Conservation (phyloP, 1,140 invertebrate species). For the Heliconius melpomene region DNA sequence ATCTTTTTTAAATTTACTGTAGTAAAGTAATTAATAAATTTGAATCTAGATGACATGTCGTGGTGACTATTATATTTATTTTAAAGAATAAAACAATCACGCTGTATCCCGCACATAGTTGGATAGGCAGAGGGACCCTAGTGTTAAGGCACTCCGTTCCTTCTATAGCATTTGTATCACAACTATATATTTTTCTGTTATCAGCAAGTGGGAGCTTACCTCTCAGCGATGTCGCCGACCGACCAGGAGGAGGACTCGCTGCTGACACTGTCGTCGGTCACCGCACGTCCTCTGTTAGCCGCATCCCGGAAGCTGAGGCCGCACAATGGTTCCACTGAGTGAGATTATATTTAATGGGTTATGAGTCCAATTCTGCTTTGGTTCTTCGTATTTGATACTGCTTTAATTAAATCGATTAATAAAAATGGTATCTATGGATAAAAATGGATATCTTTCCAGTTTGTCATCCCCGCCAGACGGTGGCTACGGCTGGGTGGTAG, state of each 20-base stretch:
- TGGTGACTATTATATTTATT: too few species aligned
- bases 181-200: too few species aligned
- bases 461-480: conserved; percentile 82
- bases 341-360: conserved; percentile 35
- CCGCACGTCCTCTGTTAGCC: conserved; percentile 85
- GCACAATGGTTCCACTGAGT: conserved; percentile 73
- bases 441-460: conserved; percentile 35
- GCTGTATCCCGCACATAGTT: background rate
- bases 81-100: too few species aligned
- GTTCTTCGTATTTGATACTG: too few species aligned
- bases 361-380: too few species aligned
- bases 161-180: too few species aligned
- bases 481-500: conserved; percentile 96
- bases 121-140: background rate
- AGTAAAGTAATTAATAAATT: too few species aligned
- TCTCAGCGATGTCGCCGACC: conserved; percentile 79
- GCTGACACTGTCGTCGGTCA: conserved; percentile 86
- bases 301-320: conserved; percentile 86
- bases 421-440: too few species aligned
- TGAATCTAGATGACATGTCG: too few species aligned
- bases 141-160: background rate
- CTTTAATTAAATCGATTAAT: too few species aligned
- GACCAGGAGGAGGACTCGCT: conserved; percentile 87
- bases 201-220: conserved; percentile 72
- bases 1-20: too few species aligned